Evolutionary conservation across 2,888 invertebrate species (phyloP).

Genomic region (Lapara coniferarum): DNA sequence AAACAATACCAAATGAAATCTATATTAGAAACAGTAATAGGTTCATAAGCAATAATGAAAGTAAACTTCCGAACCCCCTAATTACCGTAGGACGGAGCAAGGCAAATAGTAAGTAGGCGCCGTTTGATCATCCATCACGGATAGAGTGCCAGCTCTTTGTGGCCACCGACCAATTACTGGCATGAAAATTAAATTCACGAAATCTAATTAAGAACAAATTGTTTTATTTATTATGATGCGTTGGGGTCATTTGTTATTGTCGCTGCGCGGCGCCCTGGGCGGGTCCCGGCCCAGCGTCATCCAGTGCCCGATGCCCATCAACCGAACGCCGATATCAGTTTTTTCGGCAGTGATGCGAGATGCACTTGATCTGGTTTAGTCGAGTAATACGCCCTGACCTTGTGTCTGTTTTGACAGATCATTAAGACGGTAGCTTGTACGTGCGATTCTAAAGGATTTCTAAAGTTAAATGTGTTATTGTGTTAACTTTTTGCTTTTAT

Average conservation of each 20-base stretch:
- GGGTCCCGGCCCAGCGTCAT: conserved; percentile 56
- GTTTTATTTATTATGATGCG: conserved; percentile 84
- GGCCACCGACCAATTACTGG: conserved; percentile 83
- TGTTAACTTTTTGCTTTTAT: background rate
- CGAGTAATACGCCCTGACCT: conserved; percentile 2
- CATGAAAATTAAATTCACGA: conserved; percentile 84
- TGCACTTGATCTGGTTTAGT: conserved; percentile 14
- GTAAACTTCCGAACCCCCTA: conserved; percentile 80
- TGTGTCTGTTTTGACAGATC: conserved; percentile 24
- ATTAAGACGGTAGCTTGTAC: conserved; percentile 30
- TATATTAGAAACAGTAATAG: conserved; percentile 78
- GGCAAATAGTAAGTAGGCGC: conserved; percentile 78
- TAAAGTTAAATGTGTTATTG: background rate
- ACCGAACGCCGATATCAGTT: conserved; percentile 34
- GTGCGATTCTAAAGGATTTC: background rate
- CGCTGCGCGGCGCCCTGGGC: conserved; percentile 78
- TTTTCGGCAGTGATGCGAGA: conserved; percentile 27
- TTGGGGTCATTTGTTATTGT: conserved; percentile 81
- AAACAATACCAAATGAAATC: conserved; percentile 68
- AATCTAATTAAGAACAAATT: conserved; percentile 84
- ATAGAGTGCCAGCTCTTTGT: conserved; percentile 78
- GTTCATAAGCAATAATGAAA: conserved; percentile 76
- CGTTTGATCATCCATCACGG: conserved; percentile 81
- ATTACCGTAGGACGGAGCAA: conserved; percentile 72
- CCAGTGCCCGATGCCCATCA: conserved; percentile 33